Base-by-base conservation (phyloP, 2,888 invertebrate genomes). In the Chromoteleia sp. region DNA sequence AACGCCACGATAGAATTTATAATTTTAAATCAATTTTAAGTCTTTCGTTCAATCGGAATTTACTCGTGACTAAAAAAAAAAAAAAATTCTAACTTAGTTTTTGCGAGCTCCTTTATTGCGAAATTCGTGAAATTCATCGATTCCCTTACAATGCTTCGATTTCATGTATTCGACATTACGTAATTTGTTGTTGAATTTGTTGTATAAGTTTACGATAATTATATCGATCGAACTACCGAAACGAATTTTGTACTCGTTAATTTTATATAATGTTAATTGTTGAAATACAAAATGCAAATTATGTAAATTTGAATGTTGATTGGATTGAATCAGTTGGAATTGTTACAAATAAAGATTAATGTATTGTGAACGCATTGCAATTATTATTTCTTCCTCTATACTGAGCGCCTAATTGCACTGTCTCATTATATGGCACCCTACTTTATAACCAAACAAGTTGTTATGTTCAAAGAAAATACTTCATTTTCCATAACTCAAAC, bases 401-500 rank as follows among this genome's bases (percentile, higher is more conserved):
- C 19, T 19, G 7, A 29, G 41, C 33, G 15, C 50, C 48, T 75
- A 63, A 65, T 67, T 67, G 58, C 58, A 6, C 15, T 58, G 48
- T 50, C 58, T 75, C 58, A 75, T 65, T 75, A 75, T 30, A 75
- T 56, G 43, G 48, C 74, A 74, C 48, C 56, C 33, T 45, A 36
- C 36, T 63, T 65, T 54, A 74, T 48, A 65, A 74, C 65, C 63
- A 65, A 45, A 19, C 61, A 43, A 30, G 41, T 33, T 54, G 54
- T 33, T 73, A 63, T 63, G 52, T 63, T 73, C 61, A 73, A 61
- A 59, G 61, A 54, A 73, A 63, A 73, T 52, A 58, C 30, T 17
- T 15, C 12, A n/a, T 54, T 61, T 54, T 59, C 50, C 14, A 33
- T 61, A 61, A 61, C 52, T 58, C n/a, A 39, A 1, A 19, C 21